A percentile compares a stretch with the other conserved stretches of the same genome.
phyloP scores from a whole-genome alignment of 2,113 vertebrate genomes.

The Seriola rivoliana region DNA sequence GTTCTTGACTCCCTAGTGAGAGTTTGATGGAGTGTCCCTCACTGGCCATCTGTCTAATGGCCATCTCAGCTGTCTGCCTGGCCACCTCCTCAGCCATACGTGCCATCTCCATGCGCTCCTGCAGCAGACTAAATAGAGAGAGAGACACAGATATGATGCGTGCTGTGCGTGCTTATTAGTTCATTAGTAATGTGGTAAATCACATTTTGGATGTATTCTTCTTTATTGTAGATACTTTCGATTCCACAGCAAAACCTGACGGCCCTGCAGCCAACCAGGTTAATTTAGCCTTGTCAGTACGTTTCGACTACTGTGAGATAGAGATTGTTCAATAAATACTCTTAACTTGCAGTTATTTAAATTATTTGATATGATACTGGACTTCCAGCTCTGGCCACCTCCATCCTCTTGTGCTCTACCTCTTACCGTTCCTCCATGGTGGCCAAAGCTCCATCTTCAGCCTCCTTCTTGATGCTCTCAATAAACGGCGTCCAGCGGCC shows the following conservation, averaged over 20 bases:
- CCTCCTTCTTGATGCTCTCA: slow-evolving; percentile 81
- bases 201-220: not conserved
- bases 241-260: not conserved
- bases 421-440: slow-evolving; percentile 85
- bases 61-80: slow-evolving; percentile 78
- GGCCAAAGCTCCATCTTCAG: slow-evolving; percentile 75
- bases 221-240: not conserved
- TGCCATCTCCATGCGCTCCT: slow-evolving; percentile 75
- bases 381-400: not conserved
- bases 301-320: too few relatives aligned
- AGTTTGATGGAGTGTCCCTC: slow-evolving; percentile 75
- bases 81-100: slow-evolving; percentile 83
- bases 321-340: not conserved
- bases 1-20: slow-evolving; percentile 75
- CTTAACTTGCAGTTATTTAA: not conserved
- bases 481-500: slow-evolving; percentile 84
- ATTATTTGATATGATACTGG: not conserved
- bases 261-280: not conserved
- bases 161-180: not conserved
- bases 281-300: not conserved
- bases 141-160: not conserved
- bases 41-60: slow-evolving; percentile 78
- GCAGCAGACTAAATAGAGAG: slow-evolving; percentile 63
- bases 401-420: not conserved
- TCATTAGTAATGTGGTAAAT: not conserved